Percentiles rank a stretch among this genome's conserved stretches.
These are phyloP conservation scores for Muntiacus muntjak DNA, from an alignment of 2,113 vertebrate genomes.

Conservation along the genomic window DNA sequence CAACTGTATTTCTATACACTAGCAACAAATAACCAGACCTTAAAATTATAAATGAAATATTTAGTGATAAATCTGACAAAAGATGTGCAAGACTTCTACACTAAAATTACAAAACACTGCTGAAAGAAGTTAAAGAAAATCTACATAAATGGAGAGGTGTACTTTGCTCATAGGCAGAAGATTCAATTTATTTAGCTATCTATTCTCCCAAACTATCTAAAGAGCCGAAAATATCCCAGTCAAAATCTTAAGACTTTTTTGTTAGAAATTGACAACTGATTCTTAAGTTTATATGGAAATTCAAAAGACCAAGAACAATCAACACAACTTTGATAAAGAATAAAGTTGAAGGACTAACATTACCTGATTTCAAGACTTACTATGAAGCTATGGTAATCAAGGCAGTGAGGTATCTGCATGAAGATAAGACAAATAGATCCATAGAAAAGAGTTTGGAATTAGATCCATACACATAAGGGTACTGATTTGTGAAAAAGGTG, in stretches of 20 bases:
- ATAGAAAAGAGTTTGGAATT: neutral
- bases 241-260: neutral
- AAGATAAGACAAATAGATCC: neutral
- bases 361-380: neutral
- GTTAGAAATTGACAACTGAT: neutral
- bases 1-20: neutral
- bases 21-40: neutral
- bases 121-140: neutral
- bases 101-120: neutral
- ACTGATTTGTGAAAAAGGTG: neutral
- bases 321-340: neutral
- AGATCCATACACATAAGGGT: neutral
- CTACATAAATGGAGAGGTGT: neutral
- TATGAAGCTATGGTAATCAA: neutral
- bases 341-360: neutral
- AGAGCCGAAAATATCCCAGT: neutral
- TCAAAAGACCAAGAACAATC: neutral
- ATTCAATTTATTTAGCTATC: neutral
- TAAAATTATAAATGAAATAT: neutral
- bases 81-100: neutral
- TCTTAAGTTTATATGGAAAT: neutral
- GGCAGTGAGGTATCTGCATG: neutral
- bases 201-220: neutral
- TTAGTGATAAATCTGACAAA: neutral
- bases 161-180: neutral